Evolutionary conservation across 2,888 invertebrate genomes (phyloP).

Genomic region (Polyommatus icarus): DNA sequence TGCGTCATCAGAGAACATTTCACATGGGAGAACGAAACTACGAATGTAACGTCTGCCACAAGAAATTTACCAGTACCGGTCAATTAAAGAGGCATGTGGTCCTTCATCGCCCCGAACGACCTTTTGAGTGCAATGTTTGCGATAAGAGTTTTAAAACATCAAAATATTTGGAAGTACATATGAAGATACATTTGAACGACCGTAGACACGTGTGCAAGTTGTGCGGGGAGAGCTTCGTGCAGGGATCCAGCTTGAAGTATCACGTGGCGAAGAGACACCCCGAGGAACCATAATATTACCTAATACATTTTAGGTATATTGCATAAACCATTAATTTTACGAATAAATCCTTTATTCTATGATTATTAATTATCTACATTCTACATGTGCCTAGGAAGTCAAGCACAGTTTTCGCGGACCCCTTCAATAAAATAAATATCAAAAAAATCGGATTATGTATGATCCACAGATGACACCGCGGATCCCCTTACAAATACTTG

Average conservation of each 20-base stretch:
- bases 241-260: constrained; percentile 46
- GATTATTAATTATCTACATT: no score
- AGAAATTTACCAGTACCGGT: neutral
- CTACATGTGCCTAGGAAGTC: no score
- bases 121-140: neutral
- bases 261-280: constrained; percentile 48
- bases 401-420: no score
- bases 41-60: constrained; percentile 26
- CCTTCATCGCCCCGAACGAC: neutral
- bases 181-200: constrained; percentile 49
- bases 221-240: constrained; percentile 53
- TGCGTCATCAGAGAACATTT: constrained; percentile 48
- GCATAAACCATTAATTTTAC: no score
- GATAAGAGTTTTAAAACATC: neutral
- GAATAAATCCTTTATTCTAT: no score
- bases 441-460: no score
- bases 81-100: neutral
- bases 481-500: no score
- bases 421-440: no score
- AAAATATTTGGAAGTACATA: neutral
- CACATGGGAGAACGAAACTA: constrained; percentile 50
- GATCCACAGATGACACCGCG: no score
- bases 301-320: no score
- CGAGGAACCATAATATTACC: neutral
- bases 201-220: constrained; percentile 47